These are phyloP conservation scores for Rutilus rutilus DNA, from an alignment of 2,113 vertebrate genomes.

Conservation along the genomic window DNA sequence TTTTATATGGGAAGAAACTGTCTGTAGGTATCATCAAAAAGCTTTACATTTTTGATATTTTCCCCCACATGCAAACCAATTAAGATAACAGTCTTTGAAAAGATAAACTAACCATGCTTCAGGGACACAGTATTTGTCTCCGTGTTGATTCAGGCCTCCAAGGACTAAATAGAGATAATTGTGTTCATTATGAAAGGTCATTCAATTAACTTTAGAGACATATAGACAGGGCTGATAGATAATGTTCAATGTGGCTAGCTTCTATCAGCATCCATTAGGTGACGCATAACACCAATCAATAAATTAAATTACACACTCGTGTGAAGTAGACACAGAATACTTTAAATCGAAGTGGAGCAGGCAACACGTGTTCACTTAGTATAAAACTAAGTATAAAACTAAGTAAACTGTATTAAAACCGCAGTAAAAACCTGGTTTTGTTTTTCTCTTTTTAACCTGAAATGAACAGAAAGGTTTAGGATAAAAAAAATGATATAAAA, in stretches of 20 bases:
- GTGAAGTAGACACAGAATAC: neutral
- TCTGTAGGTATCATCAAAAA: constrained; percentile 5
- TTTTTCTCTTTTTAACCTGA: neutral
- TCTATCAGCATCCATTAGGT: constrained; percentile 12
- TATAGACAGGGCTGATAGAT: constrained; percentile 46
- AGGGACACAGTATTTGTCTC: constrained; percentile 18
- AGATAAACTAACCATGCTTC: constrained; percentile 6
- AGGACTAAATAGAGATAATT: constrained; percentile 27
- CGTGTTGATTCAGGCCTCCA: constrained; percentile 2
- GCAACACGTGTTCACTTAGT: neutral
- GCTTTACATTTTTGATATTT: neutral
- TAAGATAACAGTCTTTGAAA: constrained; percentile 21
- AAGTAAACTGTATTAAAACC: neutral
- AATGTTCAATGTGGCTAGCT: neutral
- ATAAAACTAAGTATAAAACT: neutral
- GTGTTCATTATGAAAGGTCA: constrained; percentile 57
- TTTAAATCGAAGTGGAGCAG: neutral
- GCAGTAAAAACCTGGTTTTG: neutral
- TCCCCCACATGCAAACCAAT: constrained; percentile 19
- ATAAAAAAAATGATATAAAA: neutral
- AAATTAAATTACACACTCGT: neutral
- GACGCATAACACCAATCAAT: constrained; percentile 18
- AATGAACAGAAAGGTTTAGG: neutral
- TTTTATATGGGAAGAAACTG: neutral
- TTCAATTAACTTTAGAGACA: constrained; percentile 64